Evolutionary conservation across 2,888 invertebrate genomes (phyloP).

Genomic region (Melanostoma mellinum): DNA sequence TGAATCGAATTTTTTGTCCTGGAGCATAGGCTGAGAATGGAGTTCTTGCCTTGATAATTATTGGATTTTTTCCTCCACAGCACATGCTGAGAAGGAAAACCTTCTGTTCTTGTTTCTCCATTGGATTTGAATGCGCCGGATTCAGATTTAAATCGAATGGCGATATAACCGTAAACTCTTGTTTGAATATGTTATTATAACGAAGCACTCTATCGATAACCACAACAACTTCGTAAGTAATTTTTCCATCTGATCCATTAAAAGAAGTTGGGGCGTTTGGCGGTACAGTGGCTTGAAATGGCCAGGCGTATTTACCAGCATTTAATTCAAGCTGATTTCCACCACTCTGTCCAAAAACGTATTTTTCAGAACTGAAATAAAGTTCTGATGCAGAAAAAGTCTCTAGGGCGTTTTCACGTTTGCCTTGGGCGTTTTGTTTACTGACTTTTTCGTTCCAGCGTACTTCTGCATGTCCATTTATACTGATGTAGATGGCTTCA

Average conservation of each 20-base stretch:
- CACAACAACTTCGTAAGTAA: constrained; percentile 90
- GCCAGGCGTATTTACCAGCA: constrained; percentile 87
- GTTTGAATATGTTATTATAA: constrained; percentile 91
- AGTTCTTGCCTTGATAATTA: constrained; percentile 85
- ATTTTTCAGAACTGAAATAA: constrained; percentile 79
- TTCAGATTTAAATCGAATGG: constrained; percentile 90
- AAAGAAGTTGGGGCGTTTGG: constrained; percentile 89
- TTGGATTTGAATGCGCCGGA: constrained; percentile 85
- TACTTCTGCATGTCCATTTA: constrained; percentile 80
- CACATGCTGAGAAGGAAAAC: constrained; percentile 87
- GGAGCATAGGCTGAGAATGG: constrained; percentile 89
- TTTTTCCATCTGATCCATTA: constrained; percentile 88
- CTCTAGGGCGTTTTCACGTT: constrained; percentile 77
- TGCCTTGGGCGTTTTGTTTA: constrained; percentile 78
- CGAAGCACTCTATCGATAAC: constrained; percentile 92
- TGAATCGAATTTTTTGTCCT: constrained; percentile 88
- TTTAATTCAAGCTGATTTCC: constrained; percentile 87
- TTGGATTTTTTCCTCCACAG: constrained; percentile 88
- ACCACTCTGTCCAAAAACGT: constrained; percentile 81
- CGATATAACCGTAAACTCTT: constrained; percentile 90
- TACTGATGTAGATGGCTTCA: constrained; percentile 79
- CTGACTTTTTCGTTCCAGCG: constrained; percentile 80
- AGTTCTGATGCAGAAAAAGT: constrained; percentile 79
- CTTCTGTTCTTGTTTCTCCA: constrained; percentile 87
- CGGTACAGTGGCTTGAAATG: constrained; percentile 86